A percentile compares a stretch with the other conserved stretches of the same genome.
phyloP scores from a whole-genome alignment of 30 jellyfish, hydroid and myxozoan genomes.

The Catostylus mosaicus region DNA sequence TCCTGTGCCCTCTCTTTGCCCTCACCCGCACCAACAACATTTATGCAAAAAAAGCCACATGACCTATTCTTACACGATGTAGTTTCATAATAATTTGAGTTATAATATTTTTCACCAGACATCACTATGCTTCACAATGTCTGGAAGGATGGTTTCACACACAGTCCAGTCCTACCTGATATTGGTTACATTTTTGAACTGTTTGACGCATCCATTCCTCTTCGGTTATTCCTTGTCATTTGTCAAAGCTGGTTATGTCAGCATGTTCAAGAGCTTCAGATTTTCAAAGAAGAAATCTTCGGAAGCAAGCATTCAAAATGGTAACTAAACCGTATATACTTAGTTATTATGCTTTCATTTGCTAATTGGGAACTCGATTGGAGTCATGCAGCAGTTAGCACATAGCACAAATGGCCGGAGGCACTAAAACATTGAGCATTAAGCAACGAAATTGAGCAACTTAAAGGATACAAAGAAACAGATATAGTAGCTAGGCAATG shows the following conservation, averaged over 20 bases:
- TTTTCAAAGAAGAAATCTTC: background rate
- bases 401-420: too few species aligned
- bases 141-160: constrained; percentile 46
- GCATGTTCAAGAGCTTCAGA: constrained; percentile 15
- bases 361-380: background rate
- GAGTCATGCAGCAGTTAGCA: too few species aligned
- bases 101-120: constrained; percentile 36
- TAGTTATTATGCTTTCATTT: background rate
- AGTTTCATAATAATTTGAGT: too few species aligned
- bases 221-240: constrained; percentile 48
- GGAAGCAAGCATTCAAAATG: background rate
- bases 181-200: constrained; percentile 54
- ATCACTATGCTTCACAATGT: constrained; percentile 63
- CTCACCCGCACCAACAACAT: background rate
- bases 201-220: constrained; percentile 62
- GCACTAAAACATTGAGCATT: too few species aligned
- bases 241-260: constrained; percentile 35
- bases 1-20: too few species aligned
- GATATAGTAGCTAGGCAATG: too few species aligned
- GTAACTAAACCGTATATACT: background rate
- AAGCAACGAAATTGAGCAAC: too few species aligned
- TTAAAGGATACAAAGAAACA: too few species aligned
- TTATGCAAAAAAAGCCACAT: background rate
- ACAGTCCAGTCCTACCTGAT: constrained; percentile 56
- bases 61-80: too few species aligned